A percentile compares a stretch with the other conserved stretches of the same genome.
Evolutionary conservation across 1,140 invertebrate species (phyloP).

Genomic region (honey bee (Apis mellifera)): Amel_HAv3.1 CM009935.2:621001-621500

Average conservation of each 20-base stretch:
- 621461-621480: constrained; percentile 15
- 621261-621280: constrained; percentile 28
- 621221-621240: background rate
- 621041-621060: too few relatives aligned
- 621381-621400: constrained; percentile 39
- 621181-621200: constrained; percentile 67
- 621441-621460: background rate
- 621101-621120: constrained; percentile 32
- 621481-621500: constrained; percentile 15
- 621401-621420: constrained; percentile 62
- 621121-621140: constrained; percentile 49
- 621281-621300: constrained; percentile 39
- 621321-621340: constrained; percentile 45
- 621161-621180: constrained; percentile 64
- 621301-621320: constrained; percentile 38
- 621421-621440: constrained; percentile 61
- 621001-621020: background rate
- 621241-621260: constrained; percentile 40
- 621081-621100: too few relatives aligned
- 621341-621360: constrained; percentile 64
- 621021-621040: background rate
- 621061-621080: background rate
- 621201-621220: constrained; percentile 64
- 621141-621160: constrained; percentile 68
- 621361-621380: constrained; percentile 44